Base-by-base conservation (phyloP, 2,797 vertebrate genomes). In the Holocentrus rufus region DNA sequence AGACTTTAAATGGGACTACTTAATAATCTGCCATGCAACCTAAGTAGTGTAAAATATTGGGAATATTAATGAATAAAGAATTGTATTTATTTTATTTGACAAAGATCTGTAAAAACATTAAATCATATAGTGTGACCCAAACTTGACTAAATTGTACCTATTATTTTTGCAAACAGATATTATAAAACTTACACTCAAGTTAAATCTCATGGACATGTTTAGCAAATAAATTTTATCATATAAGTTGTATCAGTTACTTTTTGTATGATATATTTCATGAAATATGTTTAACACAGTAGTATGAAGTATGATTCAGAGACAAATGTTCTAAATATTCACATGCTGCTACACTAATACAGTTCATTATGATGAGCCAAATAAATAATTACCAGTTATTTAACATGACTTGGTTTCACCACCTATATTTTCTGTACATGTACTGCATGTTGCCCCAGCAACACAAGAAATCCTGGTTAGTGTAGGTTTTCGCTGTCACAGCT, bases 141-240 rank as follows among this genome's bases (percentile, higher is more conserved):
- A 55, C 39, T 60, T n/a, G 4, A 27, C 4, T 77, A 17, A 46
- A 46, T 17, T 46, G 14, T 14, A 42, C 11, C 34, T 65, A 54
- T 69, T 85, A 79, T 85, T 86, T 85, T 88, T 76, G 65, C 77
- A 77, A 64, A 73, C 65, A 50, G 47, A 50, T n/a, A 50, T 42
- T 14, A 42, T 46, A 62, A 13, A 42, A 53, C 55, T 54, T 71
- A 65, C 65, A 54, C 53, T 61, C 36, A 61, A 25, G 9, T 13
- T 39, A 39, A 39, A 39, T 39, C 9, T 39, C 42, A 44, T 11
- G 5, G 7, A 34, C 31, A 34, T 34, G 7, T 34, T 34, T 34
- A 34, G 7, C 5, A 34, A 34, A 34, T 76, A 72, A 75, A 75
- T 31, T 71, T 68, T 72, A 84, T 57, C 6, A 75, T 53, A 76